Conservation (phyloP, 1,140 invertebrate species). For the Brachionus angularis region DNA sequence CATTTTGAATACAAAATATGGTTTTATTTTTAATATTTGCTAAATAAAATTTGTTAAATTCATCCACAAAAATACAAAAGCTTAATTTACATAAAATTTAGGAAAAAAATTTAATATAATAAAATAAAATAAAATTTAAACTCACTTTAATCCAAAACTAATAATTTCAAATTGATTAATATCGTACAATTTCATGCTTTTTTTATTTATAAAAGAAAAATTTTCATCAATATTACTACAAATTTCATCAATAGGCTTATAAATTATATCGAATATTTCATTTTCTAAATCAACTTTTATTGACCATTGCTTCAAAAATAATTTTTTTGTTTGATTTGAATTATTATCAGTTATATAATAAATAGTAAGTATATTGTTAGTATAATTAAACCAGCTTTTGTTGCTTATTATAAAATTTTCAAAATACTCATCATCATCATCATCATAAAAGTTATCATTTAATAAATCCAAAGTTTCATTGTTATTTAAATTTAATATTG, state of each 20-base stretch:
- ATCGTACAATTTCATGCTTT: neutral
- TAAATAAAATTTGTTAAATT: neutral
- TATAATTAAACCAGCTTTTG: conserved; percentile 15
- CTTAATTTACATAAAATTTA: too few species aligned
- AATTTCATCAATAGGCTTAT: too few species aligned
- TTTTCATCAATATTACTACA: too few species aligned
- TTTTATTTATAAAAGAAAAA: neutral
- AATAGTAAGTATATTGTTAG: neutral
- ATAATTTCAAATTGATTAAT: conserved; percentile 6
- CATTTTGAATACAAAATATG: neutral
- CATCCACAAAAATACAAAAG: conserved; percentile 1
- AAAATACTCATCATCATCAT: neutral
- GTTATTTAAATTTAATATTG: neutral
- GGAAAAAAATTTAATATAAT: neutral
- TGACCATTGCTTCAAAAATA: neutral
- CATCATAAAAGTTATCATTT: neutral
- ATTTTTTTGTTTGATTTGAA: neutral
- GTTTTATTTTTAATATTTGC: conserved; percentile 3
- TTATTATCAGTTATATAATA: conserved; percentile 6
- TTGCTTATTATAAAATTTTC: neutral
- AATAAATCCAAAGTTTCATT: neutral
- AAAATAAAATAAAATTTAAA: neutral
- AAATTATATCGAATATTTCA: neutral
- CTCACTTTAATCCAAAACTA: neutral
- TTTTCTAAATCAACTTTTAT: neutral